phyloP scores from a whole-genome alignment of 2,888 invertebrate genomes.

The Colletes collaris region DNA sequence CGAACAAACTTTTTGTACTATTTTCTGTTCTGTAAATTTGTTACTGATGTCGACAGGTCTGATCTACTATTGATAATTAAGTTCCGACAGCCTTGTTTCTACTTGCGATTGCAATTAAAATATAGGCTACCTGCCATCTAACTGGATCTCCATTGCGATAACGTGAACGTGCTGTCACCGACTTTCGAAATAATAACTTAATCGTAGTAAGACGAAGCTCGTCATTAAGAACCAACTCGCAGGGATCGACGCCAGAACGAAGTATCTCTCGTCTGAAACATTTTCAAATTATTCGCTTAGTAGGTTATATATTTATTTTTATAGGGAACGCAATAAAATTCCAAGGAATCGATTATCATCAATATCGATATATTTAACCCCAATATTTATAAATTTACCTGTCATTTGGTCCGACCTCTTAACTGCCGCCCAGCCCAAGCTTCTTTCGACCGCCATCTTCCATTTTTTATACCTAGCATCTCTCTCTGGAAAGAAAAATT shows the following conservation, averaged over 20 bases:
- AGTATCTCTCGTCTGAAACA: constrained; percentile 90
- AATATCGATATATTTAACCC: background rate
- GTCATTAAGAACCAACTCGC: constrained; percentile 89
- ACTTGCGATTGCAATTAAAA: constrained; percentile 48
- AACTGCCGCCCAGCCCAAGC: constrained; percentile 93
- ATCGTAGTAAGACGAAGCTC: constrained; percentile 85
- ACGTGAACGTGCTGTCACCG: constrained; percentile 74
- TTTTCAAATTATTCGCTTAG: constrained; percentile 70
- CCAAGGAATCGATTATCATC: too few species aligned
- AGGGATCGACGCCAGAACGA: constrained; percentile 91
- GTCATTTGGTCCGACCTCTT: constrained; percentile 91
- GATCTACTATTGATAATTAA: constrained; percentile 36
- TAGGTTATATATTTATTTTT: too few species aligned
- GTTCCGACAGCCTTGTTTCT: constrained; percentile 35
- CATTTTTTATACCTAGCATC: constrained; percentile 94
- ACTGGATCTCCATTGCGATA: constrained; percentile 9
- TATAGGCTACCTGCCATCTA: constrained; percentile 58
- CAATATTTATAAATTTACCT: constrained; percentile 84
- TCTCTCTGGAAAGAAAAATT: constrained; percentile 86
- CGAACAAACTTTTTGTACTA: constrained; percentile 28
- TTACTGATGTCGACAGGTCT: constrained; percentile 17
- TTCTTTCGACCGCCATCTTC: constrained; percentile 97
- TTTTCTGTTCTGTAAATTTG: constrained; percentile 17
- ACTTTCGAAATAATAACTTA: constrained; percentile 77
- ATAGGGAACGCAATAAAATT: too few species aligned